Conservation (phyloP, 1,140 invertebrate species). For the Hylaeus volcanicus region DNA sequence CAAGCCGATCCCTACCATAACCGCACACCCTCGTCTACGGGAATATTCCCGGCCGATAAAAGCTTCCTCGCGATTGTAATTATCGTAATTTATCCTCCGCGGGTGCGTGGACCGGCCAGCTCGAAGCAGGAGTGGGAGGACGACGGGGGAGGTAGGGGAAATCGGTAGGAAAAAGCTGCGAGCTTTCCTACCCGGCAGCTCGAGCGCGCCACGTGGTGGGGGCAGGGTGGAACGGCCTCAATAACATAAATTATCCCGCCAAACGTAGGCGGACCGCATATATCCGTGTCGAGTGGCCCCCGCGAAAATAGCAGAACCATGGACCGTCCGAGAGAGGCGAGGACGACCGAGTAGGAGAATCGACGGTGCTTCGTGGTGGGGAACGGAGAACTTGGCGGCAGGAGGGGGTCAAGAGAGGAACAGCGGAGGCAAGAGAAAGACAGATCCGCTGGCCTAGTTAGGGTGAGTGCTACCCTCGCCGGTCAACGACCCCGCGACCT, state of each 20-base stretch:
- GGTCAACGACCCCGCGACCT: conserved; percentile 79
- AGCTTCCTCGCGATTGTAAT: background rate
- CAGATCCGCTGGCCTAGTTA: conserved; percentile 75
- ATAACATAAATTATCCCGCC: conserved; percentile 74
- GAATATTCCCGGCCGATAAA: background rate
- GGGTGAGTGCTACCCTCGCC: conserved; percentile 74
- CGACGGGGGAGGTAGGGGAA: background rate
- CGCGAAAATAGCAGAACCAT: conserved; percentile 74
- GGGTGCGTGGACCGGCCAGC: background rate
- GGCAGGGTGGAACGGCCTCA: conserved; percentile 72
- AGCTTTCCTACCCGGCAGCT: conserved; percentile 46
- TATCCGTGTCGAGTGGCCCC: conserved; percentile 74
- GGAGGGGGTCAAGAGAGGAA: conserved; percentile 45
- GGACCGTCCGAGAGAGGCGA: conserved; percentile 58
- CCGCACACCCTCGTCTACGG: background rate
- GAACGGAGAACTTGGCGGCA: conserved; percentile 8
- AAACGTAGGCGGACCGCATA: conserved; percentile 64
- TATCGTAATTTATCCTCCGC: conserved; percentile 19
- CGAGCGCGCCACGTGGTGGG: conserved; percentile 38
- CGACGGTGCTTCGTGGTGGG: conserved; percentile 9
- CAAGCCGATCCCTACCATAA: no score
- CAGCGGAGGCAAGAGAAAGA: conserved; percentile 59
- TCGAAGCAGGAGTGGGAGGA: background rate
- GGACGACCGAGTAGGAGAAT: conserved; percentile 14
- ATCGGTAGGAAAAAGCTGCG: background rate